These are phyloP conservation scores for Agrypnus murinus DNA, from an alignment of 2,888 invertebrate species.

Conservation along the genomic window DNA sequence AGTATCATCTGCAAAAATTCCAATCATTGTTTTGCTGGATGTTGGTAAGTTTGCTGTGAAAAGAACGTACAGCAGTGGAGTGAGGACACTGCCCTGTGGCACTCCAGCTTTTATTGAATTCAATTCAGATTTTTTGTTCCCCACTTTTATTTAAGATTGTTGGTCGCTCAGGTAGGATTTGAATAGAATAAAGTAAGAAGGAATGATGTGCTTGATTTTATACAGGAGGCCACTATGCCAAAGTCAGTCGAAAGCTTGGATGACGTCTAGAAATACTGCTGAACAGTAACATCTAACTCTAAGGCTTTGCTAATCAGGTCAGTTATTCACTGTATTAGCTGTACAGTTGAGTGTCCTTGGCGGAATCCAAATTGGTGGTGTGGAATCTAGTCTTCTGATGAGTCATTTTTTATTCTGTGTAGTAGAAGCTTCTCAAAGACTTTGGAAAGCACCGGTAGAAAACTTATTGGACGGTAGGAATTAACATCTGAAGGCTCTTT, in stretches of 20 bases:
- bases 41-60: background rate
- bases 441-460: too few relatives aligned
- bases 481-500: background rate
- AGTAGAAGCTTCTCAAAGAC: too few relatives aligned
- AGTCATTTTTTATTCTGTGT: too few relatives aligned
- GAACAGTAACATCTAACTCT: background rate
- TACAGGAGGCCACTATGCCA: background rate
- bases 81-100: background rate
- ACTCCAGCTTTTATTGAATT: background rate
- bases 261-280: background rate
- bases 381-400: too few relatives aligned
- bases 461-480: background rate
- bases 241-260: background rate
- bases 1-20: too few relatives aligned
- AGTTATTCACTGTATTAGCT: background rate
- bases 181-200: background rate
- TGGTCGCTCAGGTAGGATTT: background rate
- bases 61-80: background rate
- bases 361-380: background rate
- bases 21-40: background rate
- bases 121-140: background rate
- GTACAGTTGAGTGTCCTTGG: too few relatives aligned
- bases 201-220: background rate
- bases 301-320: background rate
- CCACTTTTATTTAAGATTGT: background rate